Evolutionary conservation across 2,888 invertebrate species (phyloP).

Genomic region (Chymomyza caudatula): DNA sequence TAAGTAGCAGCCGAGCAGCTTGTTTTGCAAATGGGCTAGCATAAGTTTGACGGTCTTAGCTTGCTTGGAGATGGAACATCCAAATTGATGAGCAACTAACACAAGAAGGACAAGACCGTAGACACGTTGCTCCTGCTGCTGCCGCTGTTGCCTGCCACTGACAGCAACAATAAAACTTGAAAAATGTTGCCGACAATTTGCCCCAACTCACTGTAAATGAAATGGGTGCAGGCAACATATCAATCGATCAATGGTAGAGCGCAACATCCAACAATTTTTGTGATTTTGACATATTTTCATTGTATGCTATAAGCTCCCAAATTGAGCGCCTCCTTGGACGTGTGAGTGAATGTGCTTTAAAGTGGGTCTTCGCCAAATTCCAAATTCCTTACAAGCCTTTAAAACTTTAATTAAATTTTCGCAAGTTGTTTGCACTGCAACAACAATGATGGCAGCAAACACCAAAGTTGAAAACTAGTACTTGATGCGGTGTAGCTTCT

Average conservation of each 20-base stretch:
- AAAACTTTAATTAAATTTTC: slow-evolving; percentile 59
- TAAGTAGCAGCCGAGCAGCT: slow-evolving; percentile 46
- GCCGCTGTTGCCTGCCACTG: slow-evolving; percentile 43
- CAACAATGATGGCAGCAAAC: slow-evolving; percentile 31
- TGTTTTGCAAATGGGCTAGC: slow-evolving; percentile 66
- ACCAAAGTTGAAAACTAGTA: slow-evolving; percentile 19
- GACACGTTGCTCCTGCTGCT: slow-evolving; percentile 28
- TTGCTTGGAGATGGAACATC: slow-evolving; percentile 10
- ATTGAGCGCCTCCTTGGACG: no score
- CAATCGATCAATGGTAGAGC: slow-evolving; percentile 57
- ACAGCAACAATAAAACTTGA: slow-evolving; percentile 66
- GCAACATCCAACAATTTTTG: background rate
- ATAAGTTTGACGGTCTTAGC: slow-evolving; percentile 51
- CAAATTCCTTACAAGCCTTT: background rate
- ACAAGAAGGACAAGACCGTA: slow-evolving; percentile 38
- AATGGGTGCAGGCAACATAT: slow-evolving; percentile 55
- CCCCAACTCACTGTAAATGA: slow-evolving; percentile 44
- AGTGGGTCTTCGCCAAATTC: background rate
- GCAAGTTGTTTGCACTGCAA: slow-evolving; percentile 46
- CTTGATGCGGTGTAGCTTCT: slow-evolving; percentile 29
- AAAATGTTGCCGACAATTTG: slow-evolving; percentile 60
- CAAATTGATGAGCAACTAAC: slow-evolving; percentile 58
- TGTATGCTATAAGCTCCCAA: background rate
- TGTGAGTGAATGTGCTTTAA: background rate
- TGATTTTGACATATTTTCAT: slow-evolving; percentile 44